phyloP scores from a whole-genome alignment of 2,888 invertebrate genomes.

The Nezara viridula region DNA sequence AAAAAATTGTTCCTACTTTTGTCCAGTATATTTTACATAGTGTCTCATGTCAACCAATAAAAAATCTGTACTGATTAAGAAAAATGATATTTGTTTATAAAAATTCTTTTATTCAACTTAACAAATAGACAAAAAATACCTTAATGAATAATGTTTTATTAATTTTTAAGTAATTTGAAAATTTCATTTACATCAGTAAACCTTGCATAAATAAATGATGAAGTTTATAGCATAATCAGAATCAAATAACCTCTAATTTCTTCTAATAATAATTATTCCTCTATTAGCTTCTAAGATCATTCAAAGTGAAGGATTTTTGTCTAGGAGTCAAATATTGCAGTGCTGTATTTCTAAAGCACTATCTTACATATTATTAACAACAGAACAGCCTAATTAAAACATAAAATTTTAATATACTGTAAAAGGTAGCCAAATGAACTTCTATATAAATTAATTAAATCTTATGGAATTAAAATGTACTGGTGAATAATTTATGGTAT shows the following conservation, averaged over 20 bases:
- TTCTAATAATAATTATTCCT: background rate
- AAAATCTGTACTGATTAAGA: background rate
- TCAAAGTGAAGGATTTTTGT: background rate
- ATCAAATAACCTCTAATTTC: background rate
- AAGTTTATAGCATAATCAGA: background rate
- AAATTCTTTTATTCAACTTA: background rate
- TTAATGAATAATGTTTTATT: background rate
- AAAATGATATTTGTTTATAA: background rate
- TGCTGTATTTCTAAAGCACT: conserved; percentile 16
- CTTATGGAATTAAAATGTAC: background rate
- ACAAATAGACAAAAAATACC: background rate
- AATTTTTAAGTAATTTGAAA: background rate
- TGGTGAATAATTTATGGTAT: background rate
- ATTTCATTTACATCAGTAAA: background rate
- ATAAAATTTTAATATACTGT: background rate
- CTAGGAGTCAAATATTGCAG: background rate
- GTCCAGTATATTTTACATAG: background rate
- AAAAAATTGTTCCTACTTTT: background rate
- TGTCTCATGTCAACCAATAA: background rate
- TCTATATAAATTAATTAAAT: background rate
- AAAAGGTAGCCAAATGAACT: background rate
- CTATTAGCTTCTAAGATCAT: background rate
- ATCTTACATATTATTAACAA: background rate
- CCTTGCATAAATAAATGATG: background rate
- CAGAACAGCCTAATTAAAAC: background rate